Base-by-base conservation (phyloP, 2,888 invertebrate genomes). In the Plutella xylostella region DNA sequence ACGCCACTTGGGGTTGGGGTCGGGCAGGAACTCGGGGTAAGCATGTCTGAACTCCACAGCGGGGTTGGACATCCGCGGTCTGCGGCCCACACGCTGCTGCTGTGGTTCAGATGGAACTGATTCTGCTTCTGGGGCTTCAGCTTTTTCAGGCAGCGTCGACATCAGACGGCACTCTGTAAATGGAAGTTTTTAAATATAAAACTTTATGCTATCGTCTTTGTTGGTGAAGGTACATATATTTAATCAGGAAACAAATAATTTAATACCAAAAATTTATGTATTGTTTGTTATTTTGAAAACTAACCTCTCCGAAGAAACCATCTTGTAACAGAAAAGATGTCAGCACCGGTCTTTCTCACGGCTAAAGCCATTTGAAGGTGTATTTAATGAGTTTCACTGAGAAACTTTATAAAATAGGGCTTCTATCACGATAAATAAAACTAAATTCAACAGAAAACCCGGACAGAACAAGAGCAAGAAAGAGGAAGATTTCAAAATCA, bases 1-100 rank as follows among this genome's bases (percentile, higher is more conserved):
- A 47, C 98, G 86, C 77, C 88, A 90, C 60, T 88, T 79, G 1
- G 90, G 79, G 56, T 91, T 89, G 0, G 96, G 94, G 67, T 94
- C 92, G 0, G 98, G 97, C 43, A 98, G 77, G 78, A 98, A 97
- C 74, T 98, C 98, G 0, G 96, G 96, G 69, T 94, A 97, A 20
- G 89, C 74, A 63, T 89, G 89, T 53, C 93, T 85, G 58, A 87
- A 89, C 41, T 89, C 84, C 1, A 86, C 58, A 0, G 85, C 72
- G 11, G 76, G 68, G 48, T 75, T 74, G 14, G 15, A 22, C 18
- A 38, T 41, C 19, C 38, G 39, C 3, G 31, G 19, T 30, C 30
- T 39, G 11, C 59, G 55, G 2, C 55, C 57, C 3, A 50, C 59
- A 0, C 52, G 50, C 20, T 59, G 56, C 12, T 69, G 55, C 3